Conservation (phyloP, 2,888 invertebrate genomes). For the Germaria angustata region DNA sequence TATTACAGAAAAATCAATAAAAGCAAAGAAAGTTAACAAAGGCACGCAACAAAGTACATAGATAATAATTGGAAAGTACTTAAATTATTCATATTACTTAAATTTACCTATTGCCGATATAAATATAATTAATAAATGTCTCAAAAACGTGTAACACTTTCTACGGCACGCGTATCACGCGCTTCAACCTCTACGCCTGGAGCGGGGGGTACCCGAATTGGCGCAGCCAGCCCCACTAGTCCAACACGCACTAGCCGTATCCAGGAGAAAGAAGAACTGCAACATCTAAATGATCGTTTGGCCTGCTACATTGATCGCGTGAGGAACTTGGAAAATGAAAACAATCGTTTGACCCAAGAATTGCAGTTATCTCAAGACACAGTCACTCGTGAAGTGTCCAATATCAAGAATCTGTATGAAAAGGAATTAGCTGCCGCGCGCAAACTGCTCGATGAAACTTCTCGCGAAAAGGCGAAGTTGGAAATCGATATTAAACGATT, state of each 20-base stretch:
- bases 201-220: slow-evolving; percentile 71
- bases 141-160: slow-evolving; percentile 75
- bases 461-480: slow-evolving; percentile 94
- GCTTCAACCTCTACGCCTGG: slow-evolving; percentile 76
- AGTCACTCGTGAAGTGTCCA: slow-evolving; percentile 92
- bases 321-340: slow-evolving; percentile 94
- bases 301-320: slow-evolving; percentile 98
- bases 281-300: slow-evolving; percentile 96
- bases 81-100: slow-evolving; percentile 29
- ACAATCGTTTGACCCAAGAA: slow-evolving; percentile 90
- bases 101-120: neutral
- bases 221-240: slow-evolving; percentile 85
- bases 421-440: slow-evolving; percentile 95
- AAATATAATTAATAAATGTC: slow-evolving; percentile 71
- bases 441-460: slow-evolving; percentile 93
- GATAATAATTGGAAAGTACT: slow-evolving; percentile 14
- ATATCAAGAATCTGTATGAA: slow-evolving; percentile 95
- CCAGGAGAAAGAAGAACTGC: slow-evolving; percentile 96
- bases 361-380: slow-evolving; percentile 92
- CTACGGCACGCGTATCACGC: slow-evolving; percentile 75
- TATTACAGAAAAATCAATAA: slow-evolving; percentile 23
- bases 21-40: neutral
- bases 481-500: slow-evolving; percentile 95
- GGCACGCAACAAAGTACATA: slow-evolving; percentile 16
- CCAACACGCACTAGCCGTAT: slow-evolving; percentile 93